These are phyloP conservation scores for Drosophila pandora DNA, from an alignment of 1,140 invertebrate species.

Conservation along the genomic window DNA sequence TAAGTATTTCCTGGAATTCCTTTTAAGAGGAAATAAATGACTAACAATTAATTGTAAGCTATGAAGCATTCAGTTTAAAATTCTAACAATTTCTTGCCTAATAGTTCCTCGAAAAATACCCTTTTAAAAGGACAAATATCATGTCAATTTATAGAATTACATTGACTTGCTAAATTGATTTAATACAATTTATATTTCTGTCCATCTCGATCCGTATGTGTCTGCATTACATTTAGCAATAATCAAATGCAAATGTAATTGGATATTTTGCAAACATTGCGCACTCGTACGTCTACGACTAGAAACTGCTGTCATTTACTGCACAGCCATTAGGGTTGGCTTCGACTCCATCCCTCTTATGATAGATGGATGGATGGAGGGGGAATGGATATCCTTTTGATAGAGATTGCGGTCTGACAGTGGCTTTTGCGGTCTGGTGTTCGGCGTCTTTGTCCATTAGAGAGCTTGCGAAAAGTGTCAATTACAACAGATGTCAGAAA, in stretches of 20 bases:
- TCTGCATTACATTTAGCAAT: conserved; percentile 8
- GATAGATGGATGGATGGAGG: conserved; percentile 24
- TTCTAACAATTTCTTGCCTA: neutral
- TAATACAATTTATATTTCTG: neutral
- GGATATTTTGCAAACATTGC: conserved; percentile 55
- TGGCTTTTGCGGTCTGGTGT: conserved; percentile 41
- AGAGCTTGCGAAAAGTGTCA: conserved; percentile 72
- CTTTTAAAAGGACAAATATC: neutral
- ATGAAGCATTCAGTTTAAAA: too few species aligned
- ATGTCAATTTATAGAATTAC: conserved; percentile 27
- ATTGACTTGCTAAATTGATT: conserved; percentile 38
- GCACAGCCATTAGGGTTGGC: conserved; percentile 41
- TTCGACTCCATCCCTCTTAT: conserved; percentile 6
- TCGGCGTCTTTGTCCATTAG: conserved; percentile 49
- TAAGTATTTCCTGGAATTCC: conserved; percentile 8
- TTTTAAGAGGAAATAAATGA: neutral
- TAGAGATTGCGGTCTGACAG: conserved; percentile 46
- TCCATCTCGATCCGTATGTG: neutral
- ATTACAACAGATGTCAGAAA: conserved; percentile 71
- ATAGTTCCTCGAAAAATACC: too few species aligned
- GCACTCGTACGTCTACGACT: conserved; percentile 26
- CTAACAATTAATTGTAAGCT: neutral
- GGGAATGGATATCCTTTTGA: neutral
- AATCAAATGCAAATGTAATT: conserved; percentile 57
- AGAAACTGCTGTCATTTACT: conserved; percentile 35